Percentiles rank a stretch among this genome's conserved stretches.
Conservation (phyloP, 2,113 vertebrate genomes). For the Carassius gibelio region DNA sequence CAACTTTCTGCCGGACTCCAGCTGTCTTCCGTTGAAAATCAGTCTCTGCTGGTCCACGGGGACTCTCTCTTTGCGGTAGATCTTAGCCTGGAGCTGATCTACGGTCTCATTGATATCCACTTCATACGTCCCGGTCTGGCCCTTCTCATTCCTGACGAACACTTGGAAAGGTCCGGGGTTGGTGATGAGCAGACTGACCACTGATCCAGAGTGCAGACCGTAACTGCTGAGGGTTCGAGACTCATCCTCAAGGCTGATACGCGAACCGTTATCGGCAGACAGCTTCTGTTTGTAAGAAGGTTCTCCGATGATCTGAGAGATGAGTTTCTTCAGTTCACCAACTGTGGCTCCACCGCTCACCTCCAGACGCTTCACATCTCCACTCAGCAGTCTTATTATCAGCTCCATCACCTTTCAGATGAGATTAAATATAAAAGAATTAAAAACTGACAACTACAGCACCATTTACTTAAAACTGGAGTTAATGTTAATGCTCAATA, state of each 20-base stretch:
- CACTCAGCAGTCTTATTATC: not conserved
- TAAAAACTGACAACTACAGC: not conserved
- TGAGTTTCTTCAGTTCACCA: conserved; percentile 50
- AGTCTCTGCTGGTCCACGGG: conserved; percentile 67
- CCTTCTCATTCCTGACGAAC: conserved; percentile 65
- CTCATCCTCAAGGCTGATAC: conserved; percentile 50
- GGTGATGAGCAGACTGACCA: conserved; percentile 63
- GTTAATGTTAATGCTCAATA: not conserved
- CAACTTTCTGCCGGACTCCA: conserved; percentile 51
- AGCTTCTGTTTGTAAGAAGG: conserved; percentile 49
- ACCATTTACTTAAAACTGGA: not conserved
- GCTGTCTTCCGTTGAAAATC: conserved; percentile 51
- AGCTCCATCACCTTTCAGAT: conserved; percentile 7
- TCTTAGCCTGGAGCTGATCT: conserved; percentile 55
- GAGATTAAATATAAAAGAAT: not conserved
- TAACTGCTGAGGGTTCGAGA: conserved; percentile 29
- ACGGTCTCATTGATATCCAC: conserved; percentile 61
- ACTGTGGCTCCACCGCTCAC: conserved; percentile 67
- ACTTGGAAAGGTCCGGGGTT: conserved; percentile 60
- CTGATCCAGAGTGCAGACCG: conserved; percentile 57
- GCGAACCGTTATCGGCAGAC: conserved; percentile 48
- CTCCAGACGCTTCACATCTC: conserved; percentile 8
- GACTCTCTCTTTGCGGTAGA: conserved; percentile 56
- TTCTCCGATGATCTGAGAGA: not conserved
- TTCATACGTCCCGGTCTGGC: conserved; percentile 51